Percentiles rank a stretch among this genome's conserved stretches.
These are phyloP conservation scores for Antrozous pallidus DNA, from an alignment of 2,797 vertebrate species.

Conservation along the genomic window DNA sequence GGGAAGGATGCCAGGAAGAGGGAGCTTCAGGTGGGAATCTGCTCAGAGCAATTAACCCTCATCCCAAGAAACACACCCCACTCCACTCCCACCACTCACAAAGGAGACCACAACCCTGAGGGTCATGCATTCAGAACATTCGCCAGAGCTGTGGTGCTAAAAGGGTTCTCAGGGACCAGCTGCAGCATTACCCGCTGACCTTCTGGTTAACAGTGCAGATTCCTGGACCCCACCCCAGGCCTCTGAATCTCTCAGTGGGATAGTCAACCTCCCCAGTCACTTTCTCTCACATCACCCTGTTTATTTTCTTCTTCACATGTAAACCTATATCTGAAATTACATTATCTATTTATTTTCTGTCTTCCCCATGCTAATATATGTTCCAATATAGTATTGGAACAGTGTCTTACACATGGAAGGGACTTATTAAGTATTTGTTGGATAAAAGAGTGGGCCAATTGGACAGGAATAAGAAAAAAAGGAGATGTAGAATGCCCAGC, in stretches of 20 bases:
- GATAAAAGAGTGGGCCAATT: background rate
- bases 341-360: background rate
- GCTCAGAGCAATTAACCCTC: background rate
- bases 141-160: background rate
- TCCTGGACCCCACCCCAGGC: background rate
- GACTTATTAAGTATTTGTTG: background rate
- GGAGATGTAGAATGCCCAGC: background rate
- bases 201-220: background rate
- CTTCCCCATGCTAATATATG: background rate
- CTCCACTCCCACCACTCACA: background rate
- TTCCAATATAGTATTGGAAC: background rate
- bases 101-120: background rate
- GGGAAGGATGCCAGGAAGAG: background rate
- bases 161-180: background rate
- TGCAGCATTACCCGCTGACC: background rate
- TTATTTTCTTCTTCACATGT: background rate
- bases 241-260: background rate
- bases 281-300: background rate
- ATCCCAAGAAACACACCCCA: background rate
- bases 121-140: background rate
- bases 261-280: background rate
- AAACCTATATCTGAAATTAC: background rate
- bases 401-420: background rate
- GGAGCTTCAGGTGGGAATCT: conserved; percentile 50
- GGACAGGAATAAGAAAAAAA: background rate